phyloP scores from a whole-genome alignment of 2,888 invertebrate genomes.

The Drosophila ezoana region DNA sequence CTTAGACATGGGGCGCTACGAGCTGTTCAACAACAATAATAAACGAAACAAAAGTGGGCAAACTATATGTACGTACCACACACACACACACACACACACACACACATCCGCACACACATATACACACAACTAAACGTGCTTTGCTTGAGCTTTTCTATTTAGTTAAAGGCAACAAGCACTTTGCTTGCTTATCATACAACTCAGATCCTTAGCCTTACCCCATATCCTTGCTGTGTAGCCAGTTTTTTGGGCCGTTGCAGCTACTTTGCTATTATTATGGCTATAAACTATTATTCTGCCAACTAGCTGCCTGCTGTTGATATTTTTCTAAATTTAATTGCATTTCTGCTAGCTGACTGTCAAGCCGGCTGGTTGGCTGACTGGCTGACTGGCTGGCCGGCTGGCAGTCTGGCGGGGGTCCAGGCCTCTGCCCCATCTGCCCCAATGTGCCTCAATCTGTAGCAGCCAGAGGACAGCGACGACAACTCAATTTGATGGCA shows the following conservation, averaged over 20 bases:
- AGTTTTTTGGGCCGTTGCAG: conserved; percentile 42
- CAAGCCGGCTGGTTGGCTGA: neutral
- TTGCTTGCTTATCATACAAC: conserved; percentile 47
- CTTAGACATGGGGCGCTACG: conserved; percentile 22
- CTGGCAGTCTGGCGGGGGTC: neutral
- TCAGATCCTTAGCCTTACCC: conserved; percentile 12
- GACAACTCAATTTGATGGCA: conserved; percentile 83
- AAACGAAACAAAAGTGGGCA: conserved; percentile 30
- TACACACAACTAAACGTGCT: conserved; percentile 35
- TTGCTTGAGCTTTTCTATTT: conserved; percentile 54
- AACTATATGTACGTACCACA: neutral
- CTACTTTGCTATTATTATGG: conserved; percentile 63
- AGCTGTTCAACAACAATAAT: conserved; percentile 42
- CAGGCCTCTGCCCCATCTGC: neutral
- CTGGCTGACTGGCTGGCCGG: conserved; percentile 10
- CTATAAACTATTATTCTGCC: conserved; percentile 76
- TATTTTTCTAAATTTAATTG: conserved; percentile 80
- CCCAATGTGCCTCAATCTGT: conserved; percentile 9
- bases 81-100: conserved; percentile 17
- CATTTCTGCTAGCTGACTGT: conserved; percentile 60
- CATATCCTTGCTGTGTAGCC: conserved; percentile 11
- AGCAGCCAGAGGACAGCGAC: conserved; percentile 40
- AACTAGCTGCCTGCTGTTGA: conserved; percentile 66
- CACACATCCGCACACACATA: conserved; percentile 8
- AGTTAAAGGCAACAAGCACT: conserved; percentile 75